These are phyloP conservation scores for Zapornia atra DNA, from an alignment of 2,113 vertebrate species.

Conservation along the genomic window DNA sequence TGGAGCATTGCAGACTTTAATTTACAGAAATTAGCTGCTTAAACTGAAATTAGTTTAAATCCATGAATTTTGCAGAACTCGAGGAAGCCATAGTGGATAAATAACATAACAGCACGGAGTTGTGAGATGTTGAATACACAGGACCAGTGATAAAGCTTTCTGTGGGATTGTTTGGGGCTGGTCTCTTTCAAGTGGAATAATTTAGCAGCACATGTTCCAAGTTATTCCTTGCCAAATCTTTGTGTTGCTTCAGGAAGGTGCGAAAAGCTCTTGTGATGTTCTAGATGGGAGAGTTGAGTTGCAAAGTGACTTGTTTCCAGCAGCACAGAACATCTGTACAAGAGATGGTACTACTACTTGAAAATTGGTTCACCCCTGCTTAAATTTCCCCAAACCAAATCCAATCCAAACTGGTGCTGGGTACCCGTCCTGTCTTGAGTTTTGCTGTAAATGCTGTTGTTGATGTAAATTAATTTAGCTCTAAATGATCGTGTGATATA, in stretches of 20 bases:
- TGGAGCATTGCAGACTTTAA: not conserved
- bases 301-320: not conserved
- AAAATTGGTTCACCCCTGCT: not conserved
- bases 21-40: not conserved
- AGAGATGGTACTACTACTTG: not conserved
- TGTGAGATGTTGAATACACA: not conserved
- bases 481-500: rapidly evolving
- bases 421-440: not conserved
- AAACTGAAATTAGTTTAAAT: not conserved
- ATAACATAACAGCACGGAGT: not conserved
- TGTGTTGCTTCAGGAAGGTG: not conserved
- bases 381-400: not conserved
- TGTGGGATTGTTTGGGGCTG: not conserved
- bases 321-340: not conserved
- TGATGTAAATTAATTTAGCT: not conserved
- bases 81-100: not conserved
- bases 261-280: rapidly evolving
- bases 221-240: not conserved
- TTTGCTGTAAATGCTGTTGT: not conserved
- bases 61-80: not conserved
- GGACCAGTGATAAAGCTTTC: not conserved
- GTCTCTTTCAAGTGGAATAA: not conserved
- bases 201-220: not conserved
- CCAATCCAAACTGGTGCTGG: rapidly evolving
- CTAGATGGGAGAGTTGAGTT: not conserved